phyloP scores from a whole-genome alignment of 2,888 invertebrate genomes.

The Drosophila seclusa region DNA sequence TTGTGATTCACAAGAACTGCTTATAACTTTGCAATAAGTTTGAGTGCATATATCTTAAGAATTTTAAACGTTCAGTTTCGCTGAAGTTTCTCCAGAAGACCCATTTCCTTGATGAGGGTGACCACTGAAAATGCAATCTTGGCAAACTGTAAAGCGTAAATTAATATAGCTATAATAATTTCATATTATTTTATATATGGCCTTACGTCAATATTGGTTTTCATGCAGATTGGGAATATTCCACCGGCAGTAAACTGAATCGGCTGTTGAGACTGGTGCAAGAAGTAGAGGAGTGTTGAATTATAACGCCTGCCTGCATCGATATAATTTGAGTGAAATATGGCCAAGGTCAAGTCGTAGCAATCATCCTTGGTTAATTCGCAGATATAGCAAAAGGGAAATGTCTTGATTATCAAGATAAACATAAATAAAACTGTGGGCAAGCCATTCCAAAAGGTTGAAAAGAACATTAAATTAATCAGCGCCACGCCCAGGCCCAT shows the following conservation, averaged over 20 bases:
- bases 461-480: slow-evolving; percentile 53
- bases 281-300: slow-evolving; percentile 40
- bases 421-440: slow-evolving; percentile 14
- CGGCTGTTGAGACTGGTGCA: slow-evolving; percentile 33
- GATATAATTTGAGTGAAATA: slow-evolving; percentile 54
- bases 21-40: neutral
- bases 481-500: slow-evolving; percentile 40
- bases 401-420: slow-evolving; percentile 37
- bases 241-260: slow-evolving; percentile 45
- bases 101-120: slow-evolving; percentile 47
- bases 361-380: slow-evolving; percentile 47
- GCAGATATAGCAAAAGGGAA: slow-evolving; percentile 57
- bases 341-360: slow-evolving; percentile 11
- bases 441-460: slow-evolving; percentile 22
- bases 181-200: neutral
- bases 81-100: slow-evolving; percentile 39
- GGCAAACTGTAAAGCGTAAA: slow-evolving; percentile 36
- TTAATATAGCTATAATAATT: neutral
- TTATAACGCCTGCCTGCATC: slow-evolving; percentile 42
- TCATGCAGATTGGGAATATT: slow-evolving; percentile 40
- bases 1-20: neutral
- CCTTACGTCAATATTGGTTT: slow-evolving; percentile 44
- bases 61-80: neutral
- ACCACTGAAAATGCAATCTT: slow-evolving; percentile 61
- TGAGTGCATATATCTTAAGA: neutral